Conservation (phyloP, 2,797 vertebrate species). For the Sphenodon punctatus region DNA sequence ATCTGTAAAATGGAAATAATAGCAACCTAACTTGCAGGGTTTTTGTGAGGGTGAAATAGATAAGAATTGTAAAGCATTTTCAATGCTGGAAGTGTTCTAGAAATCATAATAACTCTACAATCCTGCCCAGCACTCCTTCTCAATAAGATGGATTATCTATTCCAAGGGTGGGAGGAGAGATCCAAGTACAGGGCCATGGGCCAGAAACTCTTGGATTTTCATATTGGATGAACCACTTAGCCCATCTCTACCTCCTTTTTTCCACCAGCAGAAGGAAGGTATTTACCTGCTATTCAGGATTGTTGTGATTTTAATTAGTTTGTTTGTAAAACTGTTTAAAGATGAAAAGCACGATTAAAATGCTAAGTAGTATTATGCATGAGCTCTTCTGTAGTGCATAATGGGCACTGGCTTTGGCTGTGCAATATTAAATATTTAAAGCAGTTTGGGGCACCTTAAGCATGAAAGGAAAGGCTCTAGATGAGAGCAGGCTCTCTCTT, state of each 20-base stretch:
- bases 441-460: constrained; percentile 26
- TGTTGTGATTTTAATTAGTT: constrained; percentile 55
- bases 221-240: background rate
- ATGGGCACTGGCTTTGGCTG: constrained; percentile 43
- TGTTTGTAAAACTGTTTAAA: constrained; percentile 63
- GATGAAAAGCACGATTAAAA: constrained; percentile 66
- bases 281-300: constrained; percentile 45
- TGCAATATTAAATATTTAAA: constrained; percentile 53
- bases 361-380: constrained; percentile 56
- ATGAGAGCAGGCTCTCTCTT: constrained; percentile 23
- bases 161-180: background rate
- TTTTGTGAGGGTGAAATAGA: too few relatives aligned
- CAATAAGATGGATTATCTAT: background rate
- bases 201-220: background rate
- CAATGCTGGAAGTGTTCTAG: too few relatives aligned
- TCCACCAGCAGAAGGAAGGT: constrained; percentile 12
- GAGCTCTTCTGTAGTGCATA: constrained; percentile 49
- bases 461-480: constrained; percentile 24
- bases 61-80: too few relatives aligned
- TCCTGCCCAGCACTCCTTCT: rapidly evolving
- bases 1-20: too few relatives aligned
- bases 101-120: background rate
- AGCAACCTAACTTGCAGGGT: too few relatives aligned
- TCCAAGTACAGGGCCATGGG: background rate
- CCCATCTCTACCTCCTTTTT: background rate